Evolutionary conservation across 2,797 vertebrate species (phyloP).

Genomic region (Scyliorhinus canicula): DNA sequence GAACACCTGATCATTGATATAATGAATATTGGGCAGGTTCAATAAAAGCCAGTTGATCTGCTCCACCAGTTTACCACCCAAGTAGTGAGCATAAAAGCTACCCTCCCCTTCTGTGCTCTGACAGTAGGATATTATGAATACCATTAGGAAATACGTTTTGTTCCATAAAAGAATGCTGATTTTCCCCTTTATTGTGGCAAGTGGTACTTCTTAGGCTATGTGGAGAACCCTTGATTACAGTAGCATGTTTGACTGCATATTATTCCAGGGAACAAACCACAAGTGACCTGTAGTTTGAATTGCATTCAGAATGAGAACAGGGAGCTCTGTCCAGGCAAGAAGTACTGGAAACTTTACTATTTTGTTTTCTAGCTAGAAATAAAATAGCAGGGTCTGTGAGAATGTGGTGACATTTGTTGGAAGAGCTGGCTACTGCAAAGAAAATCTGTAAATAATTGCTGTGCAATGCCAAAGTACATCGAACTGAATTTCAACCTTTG

Average conservation of each 20-base stretch:
- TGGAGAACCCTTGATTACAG: not conserved
- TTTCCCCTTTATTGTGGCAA: not conserved
- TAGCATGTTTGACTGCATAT: not conserved
- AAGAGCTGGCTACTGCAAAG: not conserved
- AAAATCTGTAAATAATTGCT: conserved; percentile 8
- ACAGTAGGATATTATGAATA: not conserved
- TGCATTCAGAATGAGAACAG: not conserved
- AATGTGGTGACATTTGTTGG: not conserved
- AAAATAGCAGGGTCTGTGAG: not conserved
- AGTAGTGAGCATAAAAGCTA: not conserved
- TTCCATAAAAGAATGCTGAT: not conserved
- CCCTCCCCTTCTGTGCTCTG: not conserved
- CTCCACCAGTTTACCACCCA: not conserved
- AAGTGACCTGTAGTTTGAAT: not conserved
- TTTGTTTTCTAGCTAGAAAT: not conserved
- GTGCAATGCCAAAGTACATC: not conserved
- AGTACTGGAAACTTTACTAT: not conserved
- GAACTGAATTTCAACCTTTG: conserved; percentile 1
- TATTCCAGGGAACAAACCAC: not conserved
- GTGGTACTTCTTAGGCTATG: not conserved
- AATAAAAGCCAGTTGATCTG: not conserved
- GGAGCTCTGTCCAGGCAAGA: not conserved
- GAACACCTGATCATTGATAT: not conserved
- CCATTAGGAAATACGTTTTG: not conserved
- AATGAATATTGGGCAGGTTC: not conserved